Conservation (phyloP, 2,888 invertebrate species). For the Meiosimyza decipiens region DNA sequence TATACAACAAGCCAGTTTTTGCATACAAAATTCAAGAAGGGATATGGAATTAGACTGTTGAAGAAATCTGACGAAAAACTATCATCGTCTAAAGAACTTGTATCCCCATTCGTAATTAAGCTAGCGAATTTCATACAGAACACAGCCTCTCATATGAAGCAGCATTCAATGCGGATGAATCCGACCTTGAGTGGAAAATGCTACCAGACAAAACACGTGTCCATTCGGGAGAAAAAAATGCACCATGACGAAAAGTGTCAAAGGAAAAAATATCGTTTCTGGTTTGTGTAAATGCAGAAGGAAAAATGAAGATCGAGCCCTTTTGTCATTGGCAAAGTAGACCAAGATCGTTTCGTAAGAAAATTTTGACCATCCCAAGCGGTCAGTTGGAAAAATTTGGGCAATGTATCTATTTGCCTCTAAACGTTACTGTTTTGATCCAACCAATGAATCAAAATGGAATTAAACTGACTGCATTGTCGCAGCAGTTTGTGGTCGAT, state of each 20-base stretch:
- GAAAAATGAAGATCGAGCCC: slow-evolving; percentile 29
- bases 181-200: slow-evolving; percentile 29
- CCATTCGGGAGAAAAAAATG: slow-evolving; percentile 29
- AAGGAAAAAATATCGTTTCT: slow-evolving; percentile 28
- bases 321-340: slow-evolving; percentile 25
- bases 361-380: slow-evolving; percentile 21
- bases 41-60: slow-evolving; percentile 27
- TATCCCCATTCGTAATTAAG: not conserved
- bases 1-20: slow-evolving; percentile 16
- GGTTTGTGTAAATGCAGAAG: slow-evolving; percentile 28
- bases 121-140: slow-evolving; percentile 17
- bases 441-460: slow-evolving; percentile 30
- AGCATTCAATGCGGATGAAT: slow-evolving; percentile 34
- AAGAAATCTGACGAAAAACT: slow-evolving; percentile 30
- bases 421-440: slow-evolving; percentile 19
- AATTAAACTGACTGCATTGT: slow-evolving; percentile 27
- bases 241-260: slow-evolving; percentile 35
- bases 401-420: slow-evolving; percentile 35
- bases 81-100: slow-evolving; percentile 5
- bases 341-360: slow-evolving; percentile 21
- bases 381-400: slow-evolving; percentile 37
- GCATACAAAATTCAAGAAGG: slow-evolving; percentile 28
- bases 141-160: slow-evolving; percentile 28
- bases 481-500: slow-evolving; percentile 30
- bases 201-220: slow-evolving; percentile 33